These are phyloP conservation scores for Acrocephalus scirpaceus DNA, from an alignment of 2,797 vertebrate species.

Conservation along the genomic window DNA sequence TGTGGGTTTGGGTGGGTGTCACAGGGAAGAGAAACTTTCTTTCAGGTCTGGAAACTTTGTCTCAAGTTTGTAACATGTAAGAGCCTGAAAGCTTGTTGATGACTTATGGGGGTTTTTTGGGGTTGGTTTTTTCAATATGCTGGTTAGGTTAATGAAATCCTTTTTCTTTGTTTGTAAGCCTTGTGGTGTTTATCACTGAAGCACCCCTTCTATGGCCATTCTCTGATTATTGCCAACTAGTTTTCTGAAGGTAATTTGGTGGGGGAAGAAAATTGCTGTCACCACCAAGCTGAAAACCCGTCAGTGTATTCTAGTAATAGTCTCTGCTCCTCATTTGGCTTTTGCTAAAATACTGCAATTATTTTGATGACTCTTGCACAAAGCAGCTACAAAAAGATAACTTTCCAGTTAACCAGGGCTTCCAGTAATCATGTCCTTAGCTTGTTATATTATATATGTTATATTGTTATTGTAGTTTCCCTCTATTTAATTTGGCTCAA, in stretches of 20 bases:
- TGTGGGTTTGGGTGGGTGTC: constrained; percentile 29
- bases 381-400: not conserved
- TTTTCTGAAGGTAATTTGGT: not conserved
- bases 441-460: not conserved
- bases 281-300: not conserved
- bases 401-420: not conserved
- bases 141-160: not conserved
- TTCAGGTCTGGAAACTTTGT: constrained; percentile 24
- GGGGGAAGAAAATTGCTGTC: not conserved
- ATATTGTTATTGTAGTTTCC: not conserved
- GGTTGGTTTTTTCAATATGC: not conserved
- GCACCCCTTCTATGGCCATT: not conserved
- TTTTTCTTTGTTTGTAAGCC: not conserved
- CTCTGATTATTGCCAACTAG: not conserved
- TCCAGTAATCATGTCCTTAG: not conserved
- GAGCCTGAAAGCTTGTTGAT: not conserved
- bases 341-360: not conserved
- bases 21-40: not conserved
- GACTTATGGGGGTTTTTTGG: not conserved
- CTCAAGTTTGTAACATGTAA: not conserved
- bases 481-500: not conserved
- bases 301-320: not conserved
- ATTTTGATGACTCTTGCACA: not conserved
- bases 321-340: not conserved
- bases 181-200: not conserved